These are phyloP conservation scores for Aspidiotus destructor DNA, from an alignment of 2,888 invertebrate species.

Conservation along the genomic window DNA sequence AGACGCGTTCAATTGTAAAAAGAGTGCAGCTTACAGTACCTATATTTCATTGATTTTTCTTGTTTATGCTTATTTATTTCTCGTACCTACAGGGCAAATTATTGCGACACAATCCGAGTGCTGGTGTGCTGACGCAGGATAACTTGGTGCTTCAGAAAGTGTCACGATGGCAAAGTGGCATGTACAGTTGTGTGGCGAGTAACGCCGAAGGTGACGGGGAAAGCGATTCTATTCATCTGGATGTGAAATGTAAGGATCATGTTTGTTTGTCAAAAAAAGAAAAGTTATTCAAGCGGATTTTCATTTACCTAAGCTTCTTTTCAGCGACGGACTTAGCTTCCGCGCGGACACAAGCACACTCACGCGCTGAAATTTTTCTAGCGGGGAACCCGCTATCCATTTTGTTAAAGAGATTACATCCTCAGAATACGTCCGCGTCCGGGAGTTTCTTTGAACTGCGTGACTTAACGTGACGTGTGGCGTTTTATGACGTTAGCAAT, in stretches of 20 bases:
- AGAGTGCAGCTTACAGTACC: not conserved
- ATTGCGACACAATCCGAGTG: conserved; percentile 44
- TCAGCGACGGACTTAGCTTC: too few species aligned
- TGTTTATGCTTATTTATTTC: not conserved
- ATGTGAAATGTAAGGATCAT: conserved; percentile 73
- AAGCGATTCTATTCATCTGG: conserved; percentile 72
- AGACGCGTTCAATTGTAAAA: too few species aligned
- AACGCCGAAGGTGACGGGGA: conserved; percentile 81
- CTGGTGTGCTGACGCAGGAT: conserved; percentile 78
- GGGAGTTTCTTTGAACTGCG: too few species aligned
- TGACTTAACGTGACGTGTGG: too few species aligned
- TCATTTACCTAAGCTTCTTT: not conserved
- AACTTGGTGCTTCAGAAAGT: conserved; percentile 81
- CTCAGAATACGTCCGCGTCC: too few species aligned
- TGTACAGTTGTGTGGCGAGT: conserved; percentile 78
- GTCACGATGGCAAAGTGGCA: conserved; percentile 62
- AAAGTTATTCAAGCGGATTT: not conserved
- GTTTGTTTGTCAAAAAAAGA: not conserved
- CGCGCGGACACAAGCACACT: too few species aligned
- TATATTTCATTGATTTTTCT: not conserved
- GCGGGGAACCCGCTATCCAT: too few species aligned
- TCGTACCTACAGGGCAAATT: conserved; percentile 5
- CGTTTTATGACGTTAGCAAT: too few species aligned
- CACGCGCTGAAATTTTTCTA: too few species aligned
- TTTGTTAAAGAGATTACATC: too few species aligned